A percentile compares a stretch with the other conserved stretches of the same genome.
Evolutionary conservation across 2,113 vertebrate genomes (phyloP).

Genomic region (Halichoerus grypus): DNA sequence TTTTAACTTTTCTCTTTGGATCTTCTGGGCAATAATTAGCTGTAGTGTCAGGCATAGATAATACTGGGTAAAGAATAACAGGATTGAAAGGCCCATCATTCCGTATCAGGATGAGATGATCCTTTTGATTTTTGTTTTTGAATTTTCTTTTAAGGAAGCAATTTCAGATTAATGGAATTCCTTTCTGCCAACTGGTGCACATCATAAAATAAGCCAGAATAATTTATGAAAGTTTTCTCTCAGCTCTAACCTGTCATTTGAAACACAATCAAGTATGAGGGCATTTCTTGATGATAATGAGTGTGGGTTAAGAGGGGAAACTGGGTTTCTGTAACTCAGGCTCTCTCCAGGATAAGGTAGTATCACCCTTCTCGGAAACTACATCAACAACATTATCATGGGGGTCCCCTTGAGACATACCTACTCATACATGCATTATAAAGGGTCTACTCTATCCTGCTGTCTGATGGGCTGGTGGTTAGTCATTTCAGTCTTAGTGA

Average conservation of each 20-base stretch:
- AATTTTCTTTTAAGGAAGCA: constrained; percentile 38
- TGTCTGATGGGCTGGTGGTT: constrained; percentile 53
- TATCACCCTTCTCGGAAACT: constrained; percentile 73
- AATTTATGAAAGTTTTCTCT: constrained; percentile 16
- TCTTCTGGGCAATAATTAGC: not conserved
- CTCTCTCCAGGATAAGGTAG: not conserved
- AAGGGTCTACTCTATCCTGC: not conserved
- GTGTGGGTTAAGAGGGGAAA: not conserved
- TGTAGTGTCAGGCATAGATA: not conserved
- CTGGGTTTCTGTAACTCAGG: constrained; percentile 62
- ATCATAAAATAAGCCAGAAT: constrained; percentile 15
- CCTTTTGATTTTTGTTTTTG: not conserved
- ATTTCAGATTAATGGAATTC: not conserved
- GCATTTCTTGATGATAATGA: constrained; percentile 45
- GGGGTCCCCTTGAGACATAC: constrained; percentile 34
- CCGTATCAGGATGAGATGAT: not conserved
- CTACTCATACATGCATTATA: constrained; percentile 44
- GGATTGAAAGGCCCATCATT: not conserved
- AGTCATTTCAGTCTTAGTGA: constrained; percentile 28
- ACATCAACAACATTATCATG: constrained; percentile 7
- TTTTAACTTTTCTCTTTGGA: not conserved
- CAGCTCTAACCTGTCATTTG: not conserved
- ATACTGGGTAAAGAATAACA: not conserved
- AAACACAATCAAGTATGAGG: not conserved
- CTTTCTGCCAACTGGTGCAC: not conserved